A percentile compares a stretch with the other conserved stretches of the same genome.
Conservation (phyloP, 2,797 vertebrate genomes). For the Micromesistius poutassou region DNA sequence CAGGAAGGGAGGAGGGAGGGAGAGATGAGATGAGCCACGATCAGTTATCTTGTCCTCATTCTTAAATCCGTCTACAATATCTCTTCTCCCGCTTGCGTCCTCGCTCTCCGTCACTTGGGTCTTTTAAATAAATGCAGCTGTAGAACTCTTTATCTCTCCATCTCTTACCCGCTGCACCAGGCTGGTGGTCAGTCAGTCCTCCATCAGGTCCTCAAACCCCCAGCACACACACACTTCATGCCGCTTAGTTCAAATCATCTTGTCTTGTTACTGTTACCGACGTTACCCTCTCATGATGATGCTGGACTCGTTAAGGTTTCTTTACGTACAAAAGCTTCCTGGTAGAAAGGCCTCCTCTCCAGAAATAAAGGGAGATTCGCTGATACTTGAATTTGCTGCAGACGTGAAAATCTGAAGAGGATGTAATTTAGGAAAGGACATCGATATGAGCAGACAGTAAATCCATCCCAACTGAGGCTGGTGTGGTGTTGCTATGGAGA, state of each 20-base stretch:
- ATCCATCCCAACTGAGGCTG: not conserved
- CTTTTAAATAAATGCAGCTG: conserved; percentile 66
- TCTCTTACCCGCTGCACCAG: conserved; percentile 55
- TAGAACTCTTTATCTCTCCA: conserved; percentile 52
- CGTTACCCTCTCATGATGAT: not conserved
- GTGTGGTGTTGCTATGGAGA: no score
- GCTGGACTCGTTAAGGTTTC: not conserved
- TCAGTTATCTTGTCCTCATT: conserved; percentile 28
- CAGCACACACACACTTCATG: conserved; percentile 10
- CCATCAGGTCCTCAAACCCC: conserved; percentile 38
- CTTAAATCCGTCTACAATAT: conserved; percentile 1
- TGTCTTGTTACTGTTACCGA: not conserved
- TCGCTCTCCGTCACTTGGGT: conserved; percentile 24
- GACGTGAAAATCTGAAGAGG: not conserved
- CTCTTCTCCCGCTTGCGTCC: conserved; percentile 8
- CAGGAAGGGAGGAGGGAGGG: conserved; percentile 23
- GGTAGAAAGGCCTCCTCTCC: no score
- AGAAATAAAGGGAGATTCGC: no score
- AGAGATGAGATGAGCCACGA: conserved; percentile 20
- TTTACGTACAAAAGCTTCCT: not conserved
- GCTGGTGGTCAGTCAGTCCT: conserved; percentile 39
- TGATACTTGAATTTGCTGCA: not conserved
- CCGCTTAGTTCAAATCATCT: conserved; percentile 5
- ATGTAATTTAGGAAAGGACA: not conserved
- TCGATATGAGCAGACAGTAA: no score